These are phyloP conservation scores for Tigriopus japonicus DNA, from an alignment of 1,140 invertebrate genomes.

Conservation along the genomic window DNA sequence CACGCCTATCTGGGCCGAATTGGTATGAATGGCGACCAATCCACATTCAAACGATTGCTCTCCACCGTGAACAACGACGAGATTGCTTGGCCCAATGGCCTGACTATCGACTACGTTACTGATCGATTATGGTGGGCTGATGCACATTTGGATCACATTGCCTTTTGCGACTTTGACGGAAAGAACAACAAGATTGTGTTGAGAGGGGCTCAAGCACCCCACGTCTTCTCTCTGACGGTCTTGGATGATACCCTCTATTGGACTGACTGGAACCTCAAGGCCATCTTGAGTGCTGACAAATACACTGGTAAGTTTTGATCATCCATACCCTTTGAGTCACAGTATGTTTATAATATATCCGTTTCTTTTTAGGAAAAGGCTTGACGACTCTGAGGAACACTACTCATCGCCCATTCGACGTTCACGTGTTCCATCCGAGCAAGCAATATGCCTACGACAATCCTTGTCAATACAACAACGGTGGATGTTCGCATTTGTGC, in stretches of 20 bases:
- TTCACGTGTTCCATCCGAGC: conserved; percentile 70
- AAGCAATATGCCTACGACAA: conserved; percentile 64
- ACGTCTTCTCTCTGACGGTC: conserved; percentile 79
- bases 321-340: too few relatives aligned
- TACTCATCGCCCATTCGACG: conserved; percentile 81
- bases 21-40: conserved; percentile 84
- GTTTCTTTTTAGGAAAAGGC: conserved; percentile 27
- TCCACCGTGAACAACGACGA: conserved; percentile 61
- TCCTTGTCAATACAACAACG: conserved; percentile 79
- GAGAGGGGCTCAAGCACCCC: conserved; percentile 57
- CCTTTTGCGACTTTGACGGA: conserved; percentile 75
- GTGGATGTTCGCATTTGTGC: conserved; percentile 93
- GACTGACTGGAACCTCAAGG: conserved; percentile 93
- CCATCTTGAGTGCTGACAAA: conserved; percentile 51
- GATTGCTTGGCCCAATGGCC: conserved; percentile 92
- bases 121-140: conserved; percentile 90
- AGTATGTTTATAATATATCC: too few relatives aligned
- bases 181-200: conserved; percentile 59
- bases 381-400: conserved; percentile 64
- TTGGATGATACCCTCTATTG: conserved; percentile 91
- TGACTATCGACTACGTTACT: conserved; percentile 92
- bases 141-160: conserved; percentile 94
- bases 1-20: conserved; percentile 44
- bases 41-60: conserved; percentile 54
- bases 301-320: conserved; percentile 42